Percentiles rank a stretch among this genome's conserved stretches.
These are phyloP conservation scores for Elmis aenea DNA, from an alignment of 2,888 invertebrate genomes.

Conservation along the genomic window DNA sequence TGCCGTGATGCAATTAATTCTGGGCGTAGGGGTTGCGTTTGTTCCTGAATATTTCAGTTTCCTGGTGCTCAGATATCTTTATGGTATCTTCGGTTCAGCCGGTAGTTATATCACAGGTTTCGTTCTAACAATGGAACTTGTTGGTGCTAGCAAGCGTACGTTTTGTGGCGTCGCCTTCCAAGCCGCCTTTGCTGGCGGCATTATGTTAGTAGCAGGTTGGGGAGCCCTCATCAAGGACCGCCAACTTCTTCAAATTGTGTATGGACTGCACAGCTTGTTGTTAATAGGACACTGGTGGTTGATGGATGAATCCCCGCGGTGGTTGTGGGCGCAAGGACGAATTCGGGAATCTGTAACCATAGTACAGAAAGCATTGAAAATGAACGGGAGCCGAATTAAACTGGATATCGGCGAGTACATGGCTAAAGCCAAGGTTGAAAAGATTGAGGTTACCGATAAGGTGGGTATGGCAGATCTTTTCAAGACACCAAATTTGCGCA, in stretches of 20 bases:
- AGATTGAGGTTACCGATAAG: constrained; percentile 38
- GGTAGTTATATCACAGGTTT: constrained; percentile 67
- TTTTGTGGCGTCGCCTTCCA: constrained; percentile 77
- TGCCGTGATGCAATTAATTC: constrained; percentile 66
- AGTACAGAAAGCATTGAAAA: constrained; percentile 68
- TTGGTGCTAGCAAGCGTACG: constrained; percentile 74
- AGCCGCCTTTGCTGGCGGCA: constrained; percentile 71
- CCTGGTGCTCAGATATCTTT: constrained; percentile 61
- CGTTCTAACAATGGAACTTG: constrained; percentile 75
- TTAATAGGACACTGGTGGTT: constrained; percentile 80
- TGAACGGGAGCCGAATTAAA: constrained; percentile 59
- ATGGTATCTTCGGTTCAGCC: constrained; percentile 80
- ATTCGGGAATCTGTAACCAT: constrained; percentile 68
- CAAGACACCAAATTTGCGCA: constrained; percentile 71
- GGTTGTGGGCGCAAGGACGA: constrained; percentile 81
- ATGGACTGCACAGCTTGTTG: constrained; percentile 69
- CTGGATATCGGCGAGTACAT: constrained; percentile 63
- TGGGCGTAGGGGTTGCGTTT: constrained; percentile 65
- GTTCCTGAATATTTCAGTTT: constrained; percentile 73
- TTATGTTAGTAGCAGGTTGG: constrained; percentile 81
- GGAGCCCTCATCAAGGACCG: constrained; percentile 70
- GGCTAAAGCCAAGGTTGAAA: constrained; percentile 54
- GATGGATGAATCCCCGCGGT: constrained; percentile 84
- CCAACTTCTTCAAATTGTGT: constrained; percentile 68
- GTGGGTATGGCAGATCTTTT: constrained; percentile 70